Evolutionary conservation across 2,888 invertebrate species (phyloP).

Genomic region (Dynastes tityus): DNA sequence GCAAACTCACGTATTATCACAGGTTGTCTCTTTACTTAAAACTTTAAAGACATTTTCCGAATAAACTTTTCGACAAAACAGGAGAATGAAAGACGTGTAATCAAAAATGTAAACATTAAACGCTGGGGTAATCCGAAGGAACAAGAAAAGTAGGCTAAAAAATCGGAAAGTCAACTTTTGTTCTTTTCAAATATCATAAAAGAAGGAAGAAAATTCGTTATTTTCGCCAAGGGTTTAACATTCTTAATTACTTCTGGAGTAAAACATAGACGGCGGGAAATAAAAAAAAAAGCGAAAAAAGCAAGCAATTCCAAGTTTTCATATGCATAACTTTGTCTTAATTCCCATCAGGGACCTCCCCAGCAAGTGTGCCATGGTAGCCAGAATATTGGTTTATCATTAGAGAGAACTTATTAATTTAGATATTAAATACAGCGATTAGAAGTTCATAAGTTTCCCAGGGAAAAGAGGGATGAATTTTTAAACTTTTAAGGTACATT

Average conservation of each 20-base stretch:
- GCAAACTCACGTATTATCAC: neutral
- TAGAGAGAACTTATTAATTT: slow-evolving; percentile 34
- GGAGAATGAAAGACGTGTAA: neutral
- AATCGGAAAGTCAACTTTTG: slow-evolving; percentile 31
- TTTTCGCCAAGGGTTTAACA: slow-evolving; percentile 33
- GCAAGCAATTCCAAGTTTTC: slow-evolving; percentile 44
- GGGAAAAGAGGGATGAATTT: neutral
- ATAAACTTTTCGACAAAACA: slow-evolving; percentile 14
- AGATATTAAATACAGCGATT: slow-evolving; percentile 15
- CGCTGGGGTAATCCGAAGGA: slow-evolving; percentile 9
- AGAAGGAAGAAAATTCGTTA: slow-evolving; percentile 13
- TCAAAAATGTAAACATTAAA: slow-evolving; percentile 33
- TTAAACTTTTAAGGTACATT: neutral
- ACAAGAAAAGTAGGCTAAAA: slow-evolving; percentile 14
- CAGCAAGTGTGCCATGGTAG: slow-evolving; percentile 1
- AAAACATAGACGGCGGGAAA: slow-evolving; percentile 15
- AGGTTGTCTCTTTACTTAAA: neutral
- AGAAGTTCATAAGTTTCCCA: slow-evolving; percentile 6
- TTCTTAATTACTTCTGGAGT: slow-evolving; percentile 39
- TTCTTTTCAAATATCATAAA: slow-evolving; percentile 28
- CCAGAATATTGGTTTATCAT: slow-evolving; percentile 37
- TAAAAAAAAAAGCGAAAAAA: slow-evolving; percentile 6
- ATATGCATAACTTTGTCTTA: slow-evolving; percentile 49
- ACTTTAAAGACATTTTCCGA: neutral
- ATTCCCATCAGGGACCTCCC: slow-evolving; percentile 26